Evolutionary conservation across 1,140 invertebrate species (phyloP), one percentile per base, ranked within the genome.

Genomic region (Drosophila nikananu): DNA sequence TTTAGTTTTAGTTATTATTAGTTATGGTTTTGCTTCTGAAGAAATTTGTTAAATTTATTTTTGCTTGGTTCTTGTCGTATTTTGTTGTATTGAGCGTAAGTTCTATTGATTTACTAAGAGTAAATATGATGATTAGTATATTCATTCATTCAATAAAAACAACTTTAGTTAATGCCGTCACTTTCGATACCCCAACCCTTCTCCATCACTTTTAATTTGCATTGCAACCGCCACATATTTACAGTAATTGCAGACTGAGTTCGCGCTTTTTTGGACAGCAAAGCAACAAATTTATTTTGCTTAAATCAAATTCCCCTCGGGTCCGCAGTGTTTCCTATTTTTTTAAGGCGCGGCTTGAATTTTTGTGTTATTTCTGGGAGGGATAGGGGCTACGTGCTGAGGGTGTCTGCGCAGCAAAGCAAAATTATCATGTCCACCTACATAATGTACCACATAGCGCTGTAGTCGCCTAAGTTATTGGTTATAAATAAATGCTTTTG

Each of bases 401-500:
- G 73, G 68, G 77, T 83, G 84, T 83, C 80, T 80, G 77, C 46
- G 72, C 67, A 37, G 67, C 63, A 48, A 67, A 68, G 68, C 75
- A 51, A 84, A 89, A 89, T 82, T 86, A 91, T 89, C 76, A 76
- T 86, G 81, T 91, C 86, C 86, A 90, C 86, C 86, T 84, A 89
- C 86, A 80, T 86, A 89, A 90, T 89, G 80, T 90, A 86, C 71
- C 71, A 89, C 81, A 65, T n/a, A n/a, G n/a, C 73, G 79, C 76
- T 84, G 77, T 44, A 46, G 41, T 59, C 42, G 39, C 32, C 59
- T 83, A 89, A 87, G 83, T 87, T 83, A 89, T 89, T 89, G 81
- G 84, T 89, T 87, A 83, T 87, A 84, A 83, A 78, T 83, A 81
- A 81, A 89, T 71, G 72, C 49, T 70, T 70, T 35, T 35, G 32